Evolutionary conservation across 2,113 vertebrate species (phyloP), one percentile per base, ranked within the genome.

Genomic region (Apaloderma vittatum): DNA sequence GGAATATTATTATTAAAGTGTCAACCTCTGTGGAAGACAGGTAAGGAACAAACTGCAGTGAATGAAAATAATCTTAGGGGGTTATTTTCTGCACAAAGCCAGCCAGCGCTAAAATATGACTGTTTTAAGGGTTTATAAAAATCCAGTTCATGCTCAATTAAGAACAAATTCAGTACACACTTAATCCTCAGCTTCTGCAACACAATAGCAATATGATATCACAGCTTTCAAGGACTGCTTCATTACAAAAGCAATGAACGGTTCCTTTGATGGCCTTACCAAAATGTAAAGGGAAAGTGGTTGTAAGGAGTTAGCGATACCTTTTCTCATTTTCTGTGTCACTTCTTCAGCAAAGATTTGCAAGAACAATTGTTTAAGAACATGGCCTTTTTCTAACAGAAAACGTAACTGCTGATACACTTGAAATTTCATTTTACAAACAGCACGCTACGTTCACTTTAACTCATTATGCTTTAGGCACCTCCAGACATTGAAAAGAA

Each of bases 91-190:
- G 87, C 73, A 84, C 68, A 65, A 52, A 74, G 58, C 1, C 8
- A 91, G 43, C 23, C 61, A 85, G 45, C 1, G 3, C 29, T 87
- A 67, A 88, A 92, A 71, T 52, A 66, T 37, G n/a, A 75, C 49
- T 37, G 45, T 14, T 72, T 59, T 54, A 85, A 86, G 84, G 62
- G 70, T 49, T 94, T 95, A 67, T 34, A 61, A 73, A 94, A 95
- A 92, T 84, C 83, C 76, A 81, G 70, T 78, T 95, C 70, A 85
- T 82, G 81, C 77, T 93, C 77, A 93, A 87, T 87, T 96, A 91
- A 80, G 93, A 92, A 22, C 54, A 65, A 95, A 79, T 67, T 87
- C 89, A 74, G 83, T 29, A 63, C 52, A 78, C 3, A 45, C 49
- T 90, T 91, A 86, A 87, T 82, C 70, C 57, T 54, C 68, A 81